A percentile compares a stretch with the other conserved stretches of the same genome.
phyloP scores from a whole-genome alignment of 2,888 invertebrate species.

The Agonopterix alstromeriana region DNA sequence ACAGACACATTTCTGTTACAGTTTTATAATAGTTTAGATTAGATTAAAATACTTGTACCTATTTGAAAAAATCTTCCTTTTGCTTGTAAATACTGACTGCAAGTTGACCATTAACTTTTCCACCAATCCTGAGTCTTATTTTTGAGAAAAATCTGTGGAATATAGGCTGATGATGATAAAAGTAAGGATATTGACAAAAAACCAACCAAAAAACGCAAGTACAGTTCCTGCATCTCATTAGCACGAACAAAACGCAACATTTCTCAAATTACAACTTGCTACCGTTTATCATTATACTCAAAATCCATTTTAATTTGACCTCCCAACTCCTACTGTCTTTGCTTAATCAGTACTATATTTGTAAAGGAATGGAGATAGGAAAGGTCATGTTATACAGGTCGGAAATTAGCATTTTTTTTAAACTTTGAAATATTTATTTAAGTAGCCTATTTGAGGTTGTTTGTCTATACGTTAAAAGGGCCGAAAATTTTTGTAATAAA shows the following conservation, averaged over 20 bases:
- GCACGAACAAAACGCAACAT: slow-evolving; percentile 25
- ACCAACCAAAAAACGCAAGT: too few species aligned
- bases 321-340: slow-evolving; percentile 6
- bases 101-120: too few species aligned
- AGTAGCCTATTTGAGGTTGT: slow-evolving; percentile 54
- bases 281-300: slow-evolving; percentile 17
- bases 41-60: too few species aligned
- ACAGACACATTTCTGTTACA: too few species aligned
- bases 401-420: slow-evolving; percentile 42
- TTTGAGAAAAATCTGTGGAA: too few species aligned
- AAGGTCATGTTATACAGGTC: slow-evolving; percentile 5
- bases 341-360: background rate
- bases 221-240: slow-evolving; percentile 22
- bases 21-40: too few species aligned
- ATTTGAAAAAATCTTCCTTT: too few species aligned
- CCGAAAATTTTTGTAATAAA: slow-evolving; percentile 36
- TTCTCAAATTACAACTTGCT: slow-evolving; percentile 25
- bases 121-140: too few species aligned
- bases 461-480: slow-evolving; percentile 39
- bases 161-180: too few species aligned
- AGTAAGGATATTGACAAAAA: too few species aligned
- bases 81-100: too few species aligned
- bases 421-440: slow-evolving; percentile 53
- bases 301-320: slow-evolving; percentile 1
- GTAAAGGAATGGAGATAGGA: slow-evolving; percentile 5